A percentile compares a stretch with the other conserved stretches of the same genome.
Evolutionary conservation across 2,888 invertebrate genomes (phyloP).

Genomic region (Eilema sororculum): DNA sequence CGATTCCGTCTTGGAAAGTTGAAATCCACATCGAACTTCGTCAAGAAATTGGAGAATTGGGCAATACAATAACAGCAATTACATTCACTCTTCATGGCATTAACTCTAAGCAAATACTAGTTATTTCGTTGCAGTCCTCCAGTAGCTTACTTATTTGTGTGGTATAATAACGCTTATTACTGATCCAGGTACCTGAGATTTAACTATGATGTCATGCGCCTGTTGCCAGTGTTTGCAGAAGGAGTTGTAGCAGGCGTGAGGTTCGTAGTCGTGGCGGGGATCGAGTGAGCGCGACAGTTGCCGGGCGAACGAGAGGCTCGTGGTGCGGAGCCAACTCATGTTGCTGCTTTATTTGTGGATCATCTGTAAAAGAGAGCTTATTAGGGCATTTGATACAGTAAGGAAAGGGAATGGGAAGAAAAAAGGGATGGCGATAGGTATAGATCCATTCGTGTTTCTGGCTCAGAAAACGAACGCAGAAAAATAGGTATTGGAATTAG

Average conservation of each 20-base stretch:
- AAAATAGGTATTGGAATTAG: neutral
- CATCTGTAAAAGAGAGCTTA: conserved; percentile 57
- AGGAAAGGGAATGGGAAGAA: too few species aligned
- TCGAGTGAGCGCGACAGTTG: conserved; percentile 88
- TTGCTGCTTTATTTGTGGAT: conserved; percentile 52
- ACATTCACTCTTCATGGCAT: neutral
- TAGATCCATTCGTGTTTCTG: too few species aligned
- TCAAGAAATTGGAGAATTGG: neutral
- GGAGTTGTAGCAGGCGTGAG: conserved; percentile 96
- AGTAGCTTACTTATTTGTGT: too few species aligned
- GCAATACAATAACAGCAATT: neutral
- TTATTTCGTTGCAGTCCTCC: too few species aligned
- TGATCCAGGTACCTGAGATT: conserved; percentile 87
- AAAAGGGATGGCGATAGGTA: too few species aligned
- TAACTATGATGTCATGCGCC: conserved; percentile 93
- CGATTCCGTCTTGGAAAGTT: neutral
- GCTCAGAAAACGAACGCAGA: too few species aligned
- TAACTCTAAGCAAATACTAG: too few species aligned
- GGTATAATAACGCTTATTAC: neutral
- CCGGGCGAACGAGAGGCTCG: conserved; percentile 87
- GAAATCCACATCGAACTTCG: neutral
- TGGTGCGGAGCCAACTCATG: conserved; percentile 92
- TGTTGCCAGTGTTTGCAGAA: conserved; percentile 98
- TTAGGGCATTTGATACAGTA: neutral
- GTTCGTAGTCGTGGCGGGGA: conserved; percentile 92